phyloP scores from a whole-genome alignment of 2,888 invertebrate genomes.

The Aspidapion aeneum region DNA sequence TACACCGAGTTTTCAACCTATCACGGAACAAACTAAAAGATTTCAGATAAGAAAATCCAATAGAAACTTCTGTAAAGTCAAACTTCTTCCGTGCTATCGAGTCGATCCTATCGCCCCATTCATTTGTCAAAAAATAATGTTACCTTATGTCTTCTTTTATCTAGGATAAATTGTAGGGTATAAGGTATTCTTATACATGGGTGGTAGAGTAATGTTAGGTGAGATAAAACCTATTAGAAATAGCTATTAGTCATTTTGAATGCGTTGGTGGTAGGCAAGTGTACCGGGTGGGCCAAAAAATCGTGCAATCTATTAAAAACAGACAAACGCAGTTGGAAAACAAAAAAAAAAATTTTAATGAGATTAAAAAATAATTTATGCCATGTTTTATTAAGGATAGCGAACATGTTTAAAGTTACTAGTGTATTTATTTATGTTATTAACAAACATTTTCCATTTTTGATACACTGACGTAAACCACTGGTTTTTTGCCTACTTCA shows the following conservation, averaged over 20 bases:
- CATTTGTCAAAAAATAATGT: slow-evolving; percentile 20
- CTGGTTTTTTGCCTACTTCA: too few relatives aligned
- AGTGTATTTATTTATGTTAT: too few relatives aligned
- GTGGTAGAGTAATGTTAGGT: not conserved
- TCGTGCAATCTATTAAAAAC: too few relatives aligned
- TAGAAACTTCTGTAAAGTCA: not conserved
- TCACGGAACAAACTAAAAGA: not conserved
- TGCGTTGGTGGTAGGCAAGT: not conserved
- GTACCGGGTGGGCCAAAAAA: too few relatives aligned
- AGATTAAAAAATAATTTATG: too few relatives aligned
- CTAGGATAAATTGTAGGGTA: not conserved
- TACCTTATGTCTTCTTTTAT: not conserved
- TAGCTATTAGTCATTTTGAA: not conserved
- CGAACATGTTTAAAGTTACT: too few relatives aligned
- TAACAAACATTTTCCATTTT: too few relatives aligned
- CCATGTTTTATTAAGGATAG: too few relatives aligned
- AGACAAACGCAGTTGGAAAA: too few relatives aligned
- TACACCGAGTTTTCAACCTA: not conserved
- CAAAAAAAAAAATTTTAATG: too few relatives aligned
- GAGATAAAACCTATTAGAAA: not conserved
- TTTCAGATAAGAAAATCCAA: not conserved
- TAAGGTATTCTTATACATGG: not conserved
- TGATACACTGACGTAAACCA: too few relatives aligned
- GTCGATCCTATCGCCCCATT: slow-evolving; percentile 15
- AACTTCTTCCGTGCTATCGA: not conserved